phyloP scores from a whole-genome alignment of 2,797 vertebrate genomes.

The Xenops minutus region DNA sequence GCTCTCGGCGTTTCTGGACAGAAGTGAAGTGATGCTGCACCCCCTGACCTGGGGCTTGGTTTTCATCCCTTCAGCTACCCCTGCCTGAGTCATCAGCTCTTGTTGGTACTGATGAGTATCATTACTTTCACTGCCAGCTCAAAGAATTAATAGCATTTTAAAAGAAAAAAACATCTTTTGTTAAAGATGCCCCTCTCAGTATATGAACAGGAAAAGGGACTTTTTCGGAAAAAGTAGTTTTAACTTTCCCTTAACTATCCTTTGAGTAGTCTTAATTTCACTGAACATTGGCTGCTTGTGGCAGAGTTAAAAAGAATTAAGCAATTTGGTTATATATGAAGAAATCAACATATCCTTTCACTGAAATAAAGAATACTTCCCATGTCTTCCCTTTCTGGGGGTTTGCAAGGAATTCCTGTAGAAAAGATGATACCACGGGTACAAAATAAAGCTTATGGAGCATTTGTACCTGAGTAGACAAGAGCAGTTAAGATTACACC shows the following conservation, averaged over 20 bases:
- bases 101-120: neutral
- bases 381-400: neutral
- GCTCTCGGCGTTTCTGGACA: neutral
- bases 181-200: neutral
- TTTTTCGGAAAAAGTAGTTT: neutral
- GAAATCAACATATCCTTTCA: neutral
- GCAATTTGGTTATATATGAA: neutral
- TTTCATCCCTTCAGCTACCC: neutral
- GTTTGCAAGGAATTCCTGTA: neutral
- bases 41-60: neutral
- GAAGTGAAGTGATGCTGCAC: neutral
- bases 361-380: neutral
- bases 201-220: neutral
- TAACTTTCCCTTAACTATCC: neutral
- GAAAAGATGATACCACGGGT: neutral
- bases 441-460: neutral
- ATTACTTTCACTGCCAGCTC: neutral
- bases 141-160: neutral
- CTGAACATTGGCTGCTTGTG: neutral
- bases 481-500: neutral
- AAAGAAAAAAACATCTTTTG: neutral
- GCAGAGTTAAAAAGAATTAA: neutral
- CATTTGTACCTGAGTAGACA: neutral
- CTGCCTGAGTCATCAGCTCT: neutral
- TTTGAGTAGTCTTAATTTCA: neutral